Base-by-base conservation (phyloP, 1,140 invertebrate genomes). In the Drosophila tsacasi region DNA sequence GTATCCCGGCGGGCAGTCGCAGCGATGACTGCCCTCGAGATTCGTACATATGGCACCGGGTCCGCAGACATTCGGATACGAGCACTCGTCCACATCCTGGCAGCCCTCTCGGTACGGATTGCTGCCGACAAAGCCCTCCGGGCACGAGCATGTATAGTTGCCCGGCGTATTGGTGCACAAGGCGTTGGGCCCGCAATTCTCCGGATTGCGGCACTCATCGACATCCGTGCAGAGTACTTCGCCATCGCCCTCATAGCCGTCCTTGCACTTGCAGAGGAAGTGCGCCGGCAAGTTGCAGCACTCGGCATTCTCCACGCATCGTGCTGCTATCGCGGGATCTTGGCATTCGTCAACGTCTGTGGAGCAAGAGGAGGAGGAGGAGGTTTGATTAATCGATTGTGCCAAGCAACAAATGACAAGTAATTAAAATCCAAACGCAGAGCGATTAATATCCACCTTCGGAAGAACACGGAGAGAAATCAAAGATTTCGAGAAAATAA, bases 321-420 rank as follows among this genome's bases (percentile, higher is more conserved):
- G 94, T 35, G 96, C 95, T 47, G 96, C 95, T 72, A 98, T 94
- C 50, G 94, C 93, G 57, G 97, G 97, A 94, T 98, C 96, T 85
- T 97, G 95, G 93, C 98, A 99, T 94, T 99, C 98, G 93, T 99
- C 96, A 93, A 98, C 98, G 94, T 99, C 98, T 99, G 93, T 30
- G 93, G 93, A 72, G 37, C 4, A 40, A 57, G 8, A 69, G 47
- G 4, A 60, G 52, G 32, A 54, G 27, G 30, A 55, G 25, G 47
- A 54, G 60, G 25, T 58, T 69, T 90, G 81, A 90, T 90, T 84
- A 85, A 85, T 84, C 59, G 78, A 61, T 46, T 55, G 58, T 68
- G 68, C 65, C 46, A 59, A 46, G 35, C 79, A 71, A 77, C 49
- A 85, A 81, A 85, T 77, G 73, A 78, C 66, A 67, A 58, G 83